phyloP scores from a whole-genome alignment of 2,113 vertebrate genomes.

The Sinosuthora webbiana region DNA sequence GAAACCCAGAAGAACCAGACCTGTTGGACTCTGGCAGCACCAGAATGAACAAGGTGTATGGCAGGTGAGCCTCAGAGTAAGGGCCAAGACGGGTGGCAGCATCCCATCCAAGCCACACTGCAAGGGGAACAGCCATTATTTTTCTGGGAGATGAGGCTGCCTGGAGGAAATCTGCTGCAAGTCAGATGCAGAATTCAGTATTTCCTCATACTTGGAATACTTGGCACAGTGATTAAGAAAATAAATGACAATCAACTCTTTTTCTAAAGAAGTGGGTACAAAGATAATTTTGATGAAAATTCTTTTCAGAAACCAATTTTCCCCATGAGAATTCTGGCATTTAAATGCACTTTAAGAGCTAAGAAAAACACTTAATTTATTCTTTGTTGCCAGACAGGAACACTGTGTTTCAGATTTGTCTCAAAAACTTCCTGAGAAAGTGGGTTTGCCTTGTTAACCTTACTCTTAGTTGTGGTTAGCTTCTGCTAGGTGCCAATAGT shows the following conservation, averaged over 20 bases:
- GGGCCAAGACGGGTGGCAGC: neutral
- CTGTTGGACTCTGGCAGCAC: accelerated
- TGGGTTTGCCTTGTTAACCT: neutral
- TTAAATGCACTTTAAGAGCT: constrained; percentile 14
- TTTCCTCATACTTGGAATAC: constrained; percentile 39
- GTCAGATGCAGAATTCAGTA: neutral
- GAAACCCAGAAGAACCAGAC: neutral
- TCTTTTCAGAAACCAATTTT: constrained; percentile 5
- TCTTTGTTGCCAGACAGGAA: constrained; percentile 11
- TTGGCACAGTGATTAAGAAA: constrained; percentile 24
- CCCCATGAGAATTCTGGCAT: constrained; percentile 2
- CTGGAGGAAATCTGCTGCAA: neutral
- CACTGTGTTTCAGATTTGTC: constrained; percentile 15
- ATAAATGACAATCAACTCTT: neutral
- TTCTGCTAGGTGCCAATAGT: neutral
- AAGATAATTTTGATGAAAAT: constrained; percentile 9
- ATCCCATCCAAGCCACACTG: accelerated
- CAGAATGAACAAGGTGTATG: neutral
- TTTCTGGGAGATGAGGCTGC: neutral
- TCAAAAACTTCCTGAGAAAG: constrained; percentile 49
- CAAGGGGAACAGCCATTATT: neutral
- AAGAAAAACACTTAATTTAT: constrained; percentile 17
- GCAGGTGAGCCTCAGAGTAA: neutral
- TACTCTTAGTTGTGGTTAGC: neutral
- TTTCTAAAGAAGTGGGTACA: neutral